Evolutionary conservation across 2,888 invertebrate genomes (phyloP), one percentile per base, ranked within the genome.

Genomic region (Panzeria rudis): DNA sequence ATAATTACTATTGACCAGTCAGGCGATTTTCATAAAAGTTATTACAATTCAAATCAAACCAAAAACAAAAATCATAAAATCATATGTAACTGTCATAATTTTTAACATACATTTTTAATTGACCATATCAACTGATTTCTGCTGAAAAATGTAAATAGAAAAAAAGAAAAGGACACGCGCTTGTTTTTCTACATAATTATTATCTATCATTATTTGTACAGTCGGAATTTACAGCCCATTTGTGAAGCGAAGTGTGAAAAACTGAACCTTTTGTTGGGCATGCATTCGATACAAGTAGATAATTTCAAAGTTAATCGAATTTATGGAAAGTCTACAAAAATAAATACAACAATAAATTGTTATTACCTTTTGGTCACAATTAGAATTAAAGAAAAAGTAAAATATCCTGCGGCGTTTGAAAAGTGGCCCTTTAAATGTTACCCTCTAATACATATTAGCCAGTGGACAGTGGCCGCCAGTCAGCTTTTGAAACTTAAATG

Each of bases 231-330:
- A 59, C 76, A 66, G 61, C 17, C 72, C 66, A 75, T 78, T 81
- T 81, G 77, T 86, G 69, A 44, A 81, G 73, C 76, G 81, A 84
- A 59, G 73, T 84, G 81, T 81, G 77, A 84, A 56, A 50, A 54
- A 79, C 82, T 79, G 71, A 73, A 71, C 83, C 50, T 82, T 61
- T 59, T 84, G 50, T 83, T 61, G 29, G 20, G 47, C 15, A 20
- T 41, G 50, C 1, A 54, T 20, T 38, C 25, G 56, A 38, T 25
- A 23, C 52, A 38, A 59, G 17, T 29, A 35, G 13, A 52, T 6
- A 32, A 76, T 62, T 69, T 25, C 8, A 56, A 69, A 78, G 83
- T 79, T 86, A 86, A 86, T 83, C 61, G 25, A 52, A 83, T 86
- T 76, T 76, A 25, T 62, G 64, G 56, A 62, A 41, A 62, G 41